Conservation (phyloP, 2,888 invertebrate genomes). For the Stenotaenia linearis region DNA sequence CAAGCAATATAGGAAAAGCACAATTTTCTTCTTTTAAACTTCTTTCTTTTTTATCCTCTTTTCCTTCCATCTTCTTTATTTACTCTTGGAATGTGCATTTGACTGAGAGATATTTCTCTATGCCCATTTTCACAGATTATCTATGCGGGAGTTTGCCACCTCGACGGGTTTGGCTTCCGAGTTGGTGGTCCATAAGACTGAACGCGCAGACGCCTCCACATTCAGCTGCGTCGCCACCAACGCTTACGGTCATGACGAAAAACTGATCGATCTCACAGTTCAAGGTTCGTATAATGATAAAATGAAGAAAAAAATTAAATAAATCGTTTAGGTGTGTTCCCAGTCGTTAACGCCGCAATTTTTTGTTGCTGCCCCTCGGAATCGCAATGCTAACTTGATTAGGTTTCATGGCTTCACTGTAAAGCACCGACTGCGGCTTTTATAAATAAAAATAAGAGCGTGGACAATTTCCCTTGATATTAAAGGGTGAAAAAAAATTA, state of each 20-base stretch:
- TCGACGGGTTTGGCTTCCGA: constrained; percentile 28
- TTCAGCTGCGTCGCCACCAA: constrained; percentile 33
- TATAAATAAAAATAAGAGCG: no score
- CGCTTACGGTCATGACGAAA: constrained; percentile 32
- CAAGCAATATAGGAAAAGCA: background rate
- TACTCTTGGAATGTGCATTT: background rate
- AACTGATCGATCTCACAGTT: constrained; percentile 27
- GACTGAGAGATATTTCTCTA: background rate
- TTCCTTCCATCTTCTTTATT: background rate
- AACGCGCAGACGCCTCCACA: constrained; percentile 27
- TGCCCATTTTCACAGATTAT: constrained; percentile 19
- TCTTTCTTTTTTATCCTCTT: background rate
- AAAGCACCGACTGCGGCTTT: no score
- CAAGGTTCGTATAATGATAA: constrained; percentile 29
- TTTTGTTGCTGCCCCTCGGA: no score
- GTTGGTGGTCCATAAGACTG: constrained; percentile 13
- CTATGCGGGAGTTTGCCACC: constrained; percentile 27
- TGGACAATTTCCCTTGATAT: no score
- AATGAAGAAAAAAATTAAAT: background rate
- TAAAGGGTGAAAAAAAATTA: no score
- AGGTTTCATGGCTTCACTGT: no score
- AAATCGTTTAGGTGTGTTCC: no score
- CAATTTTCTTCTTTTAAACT: background rate
- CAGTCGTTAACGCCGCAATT: no score
- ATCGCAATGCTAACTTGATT: no score